Percentiles rank a stretch among this genome's conserved stretches.
These are phyloP conservation scores for Cebidichthys violaceus DNA, from an alignment of 2,113 vertebrate genomes.

Conservation along the genomic window DNA sequence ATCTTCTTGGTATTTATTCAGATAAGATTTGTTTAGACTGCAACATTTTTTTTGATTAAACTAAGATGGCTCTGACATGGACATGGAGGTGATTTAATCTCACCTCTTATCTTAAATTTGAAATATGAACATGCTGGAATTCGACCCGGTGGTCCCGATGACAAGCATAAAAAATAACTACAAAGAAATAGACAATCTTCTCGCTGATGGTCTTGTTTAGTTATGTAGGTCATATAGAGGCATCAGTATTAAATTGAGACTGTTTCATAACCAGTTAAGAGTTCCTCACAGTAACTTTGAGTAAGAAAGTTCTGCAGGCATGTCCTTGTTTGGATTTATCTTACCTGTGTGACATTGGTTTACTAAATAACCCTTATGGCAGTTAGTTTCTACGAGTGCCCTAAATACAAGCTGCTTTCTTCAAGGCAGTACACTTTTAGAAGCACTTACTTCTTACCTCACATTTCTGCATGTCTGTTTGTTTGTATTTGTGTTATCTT, in stretches of 20 bases:
- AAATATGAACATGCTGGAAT: neutral
- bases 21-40: neutral
- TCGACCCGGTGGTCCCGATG: too few relatives aligned
- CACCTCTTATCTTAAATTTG: neutral
- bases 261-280: neutral
- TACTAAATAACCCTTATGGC: neutral
- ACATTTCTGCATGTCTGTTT: neutral
- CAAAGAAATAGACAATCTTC: neutral
- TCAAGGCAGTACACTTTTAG: neutral
- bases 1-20: neutral
- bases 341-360: neutral
- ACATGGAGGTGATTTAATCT: neutral
- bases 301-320: neutral
- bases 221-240: neutral
- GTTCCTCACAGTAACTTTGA: neutral
- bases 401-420: neutral
- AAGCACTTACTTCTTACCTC: neutral
- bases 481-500: neutral
- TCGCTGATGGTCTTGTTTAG: neutral
- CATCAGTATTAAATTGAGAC: neutral
- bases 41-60: neutral
- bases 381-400: neutral
- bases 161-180: neutral
- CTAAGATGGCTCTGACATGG: neutral
- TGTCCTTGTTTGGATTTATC: neutral